Evolutionary conservation across 2,113 vertebrate species (phyloP).

Genomic region (Fulica atra): DNA sequence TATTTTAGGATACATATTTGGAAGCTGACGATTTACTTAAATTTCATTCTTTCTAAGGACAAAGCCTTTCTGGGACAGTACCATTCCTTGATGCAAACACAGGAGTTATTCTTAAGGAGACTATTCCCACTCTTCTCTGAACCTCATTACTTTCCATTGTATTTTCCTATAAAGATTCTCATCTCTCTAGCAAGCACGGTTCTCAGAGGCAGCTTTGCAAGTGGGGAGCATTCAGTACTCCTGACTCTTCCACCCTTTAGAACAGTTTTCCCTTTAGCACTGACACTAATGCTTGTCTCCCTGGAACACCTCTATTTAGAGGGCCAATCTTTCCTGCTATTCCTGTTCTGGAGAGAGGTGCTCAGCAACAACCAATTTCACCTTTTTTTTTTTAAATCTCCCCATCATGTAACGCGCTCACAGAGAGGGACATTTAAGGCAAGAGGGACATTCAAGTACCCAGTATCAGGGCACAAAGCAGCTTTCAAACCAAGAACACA

Average conservation of each 20-base stretch:
- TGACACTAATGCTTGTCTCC: neutral
- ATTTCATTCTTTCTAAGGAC: neutral
- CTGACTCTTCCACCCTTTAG: neutral
- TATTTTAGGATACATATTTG: neutral
- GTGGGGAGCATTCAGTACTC: neutral
- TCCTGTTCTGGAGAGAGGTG: neutral
- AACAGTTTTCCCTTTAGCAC: neutral
- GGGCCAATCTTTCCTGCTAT: neutral
- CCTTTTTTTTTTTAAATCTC: neutral
- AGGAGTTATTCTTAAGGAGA: neutral
- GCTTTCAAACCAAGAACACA: neutral
- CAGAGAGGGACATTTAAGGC: neutral
- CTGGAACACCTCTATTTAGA: neutral
- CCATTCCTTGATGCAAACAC: neutral
- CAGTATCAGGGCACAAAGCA: neutral
- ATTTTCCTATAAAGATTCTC: neutral
- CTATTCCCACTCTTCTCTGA: neutral
- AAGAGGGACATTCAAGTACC: neutral
- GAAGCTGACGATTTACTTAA: neutral
- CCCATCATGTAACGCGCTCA: neutral
- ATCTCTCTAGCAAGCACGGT: neutral
- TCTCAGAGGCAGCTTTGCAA: neutral
- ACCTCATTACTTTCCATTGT: neutral
- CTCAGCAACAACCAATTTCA: neutral
- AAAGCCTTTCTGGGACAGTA: neutral